Conservation (phyloP, 2,797 vertebrate genomes). For the Ispidina lecontei region DNA sequence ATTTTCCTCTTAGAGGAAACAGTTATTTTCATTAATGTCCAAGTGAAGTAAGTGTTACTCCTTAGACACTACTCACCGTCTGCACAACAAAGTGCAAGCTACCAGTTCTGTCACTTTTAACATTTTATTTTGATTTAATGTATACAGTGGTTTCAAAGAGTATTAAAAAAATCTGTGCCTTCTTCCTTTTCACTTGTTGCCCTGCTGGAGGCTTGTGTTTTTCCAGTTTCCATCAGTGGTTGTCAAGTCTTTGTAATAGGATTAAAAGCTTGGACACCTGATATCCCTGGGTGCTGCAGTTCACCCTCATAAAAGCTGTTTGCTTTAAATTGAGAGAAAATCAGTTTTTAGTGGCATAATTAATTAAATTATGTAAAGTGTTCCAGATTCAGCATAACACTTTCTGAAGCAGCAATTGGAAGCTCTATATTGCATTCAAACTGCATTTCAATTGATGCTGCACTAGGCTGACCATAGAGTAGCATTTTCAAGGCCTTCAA, state of each 20-base stretch:
- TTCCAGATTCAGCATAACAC: conserved; percentile 51
- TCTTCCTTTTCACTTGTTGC: conserved; percentile 58
- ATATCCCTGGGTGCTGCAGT: conserved; percentile 57
- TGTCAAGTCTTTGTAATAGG: conserved; percentile 62
- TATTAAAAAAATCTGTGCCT: conserved; percentile 53
- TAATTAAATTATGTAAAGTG: conserved; percentile 73
- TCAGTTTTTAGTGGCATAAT: conserved; percentile 67
- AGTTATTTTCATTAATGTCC: conserved; percentile 46
- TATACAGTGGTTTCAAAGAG: conserved; percentile 23
- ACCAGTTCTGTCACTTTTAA: conserved; percentile 30
- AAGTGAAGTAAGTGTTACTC: conserved; percentile 29
- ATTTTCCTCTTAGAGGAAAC: conserved; percentile 34
- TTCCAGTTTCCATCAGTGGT: conserved; percentile 61
- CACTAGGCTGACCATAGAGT: conserved; percentile 5
- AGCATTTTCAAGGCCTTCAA: conserved; percentile 58
- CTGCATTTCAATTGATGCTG: conserved; percentile 42
- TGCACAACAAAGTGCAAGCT: conserved; percentile 33
- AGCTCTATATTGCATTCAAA: conserved; percentile 52
- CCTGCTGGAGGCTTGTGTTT: conserved; percentile 53
- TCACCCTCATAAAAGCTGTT: conserved; percentile 62
- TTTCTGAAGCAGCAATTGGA: conserved; percentile 48
- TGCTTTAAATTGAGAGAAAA: conserved; percentile 66
- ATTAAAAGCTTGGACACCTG: conserved; percentile 71
- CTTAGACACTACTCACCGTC: neutral
- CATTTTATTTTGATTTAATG: conserved; percentile 49